Percentiles rank a stretch among this genome's conserved stretches.
Conservation (phyloP, 1,140 invertebrate genomes). For the Gryon sp. region DNA sequence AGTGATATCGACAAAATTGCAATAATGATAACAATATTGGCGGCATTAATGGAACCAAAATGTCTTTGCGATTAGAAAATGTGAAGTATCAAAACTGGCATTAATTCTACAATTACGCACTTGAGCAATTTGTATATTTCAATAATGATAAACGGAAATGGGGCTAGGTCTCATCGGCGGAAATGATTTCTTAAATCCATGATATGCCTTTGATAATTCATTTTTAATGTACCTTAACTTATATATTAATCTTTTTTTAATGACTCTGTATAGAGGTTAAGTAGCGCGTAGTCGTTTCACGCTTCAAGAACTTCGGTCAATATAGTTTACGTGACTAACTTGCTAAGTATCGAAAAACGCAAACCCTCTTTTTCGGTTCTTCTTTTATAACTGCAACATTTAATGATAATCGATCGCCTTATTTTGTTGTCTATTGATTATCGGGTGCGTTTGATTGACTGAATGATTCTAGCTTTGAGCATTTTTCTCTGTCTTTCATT, state of each 20-base stretch:
- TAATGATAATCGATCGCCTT: conserved; percentile 18
- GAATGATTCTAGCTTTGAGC: too few species aligned
- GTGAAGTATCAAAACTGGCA: conserved; percentile 14
- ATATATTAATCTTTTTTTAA: conserved; percentile 52
- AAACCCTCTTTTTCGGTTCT: neutral
- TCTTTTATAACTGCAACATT: neutral
- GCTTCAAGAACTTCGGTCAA: conserved; percentile 28
- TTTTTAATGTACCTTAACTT: conserved; percentile 34
- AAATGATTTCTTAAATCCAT: conserved; percentile 43
- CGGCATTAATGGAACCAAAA: conserved; percentile 20
- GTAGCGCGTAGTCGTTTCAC: conserved; percentile 37
- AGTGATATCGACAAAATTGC: conserved; percentile 11
- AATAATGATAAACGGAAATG: conserved; percentile 43
- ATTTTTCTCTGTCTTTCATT: conserved; percentile 3
- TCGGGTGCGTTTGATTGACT: too few species aligned
- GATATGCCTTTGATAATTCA: conserved; percentile 50
- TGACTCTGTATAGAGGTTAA: conserved; percentile 38
- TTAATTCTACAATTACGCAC: conserved; percentile 22
- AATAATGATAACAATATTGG: conserved; percentile 25
- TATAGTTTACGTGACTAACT: conserved; percentile 12
- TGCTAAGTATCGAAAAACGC: conserved; percentile 21
- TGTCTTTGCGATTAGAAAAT: conserved; percentile 15
- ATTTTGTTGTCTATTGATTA: too few species aligned
- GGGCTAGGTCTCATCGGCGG: conserved; percentile 20
- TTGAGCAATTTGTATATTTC: conserved; percentile 31